Conservation (phyloP, 2,888 invertebrate genomes). For the Agrotis clavis region DNA sequence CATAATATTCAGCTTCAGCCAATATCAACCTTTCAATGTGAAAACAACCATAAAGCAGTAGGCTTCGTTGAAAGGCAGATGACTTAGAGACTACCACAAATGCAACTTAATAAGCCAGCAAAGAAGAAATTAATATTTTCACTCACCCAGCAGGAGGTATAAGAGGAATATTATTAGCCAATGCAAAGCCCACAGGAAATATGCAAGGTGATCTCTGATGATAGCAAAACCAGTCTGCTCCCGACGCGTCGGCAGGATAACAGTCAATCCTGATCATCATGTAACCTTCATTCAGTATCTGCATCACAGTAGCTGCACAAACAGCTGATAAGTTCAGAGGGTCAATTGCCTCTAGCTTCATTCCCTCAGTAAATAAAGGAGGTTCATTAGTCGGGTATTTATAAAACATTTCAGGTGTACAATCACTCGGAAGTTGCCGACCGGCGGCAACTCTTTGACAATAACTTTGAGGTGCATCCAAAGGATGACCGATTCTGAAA, state of each 20-base stretch:
- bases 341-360: slow-evolving; percentile 99
- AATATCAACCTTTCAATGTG: too few relatives aligned
- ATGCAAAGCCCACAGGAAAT: slow-evolving; percentile 98
- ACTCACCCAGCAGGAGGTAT: slow-evolving; percentile 95
- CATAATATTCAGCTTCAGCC: too few relatives aligned
- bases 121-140: too few relatives aligned
- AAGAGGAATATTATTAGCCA: slow-evolving; percentile 95
- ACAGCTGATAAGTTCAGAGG: slow-evolving; percentile 98
- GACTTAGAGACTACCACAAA: too few relatives aligned
- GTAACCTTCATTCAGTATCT: slow-evolving; percentile 97
- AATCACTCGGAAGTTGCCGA: slow-evolving; percentile 94
- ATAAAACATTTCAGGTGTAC: slow-evolving; percentile 95
- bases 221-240: slow-evolving; percentile 99
- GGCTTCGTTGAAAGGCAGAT: too few relatives aligned
- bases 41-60: too few relatives aligned
- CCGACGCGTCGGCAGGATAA: slow-evolving; percentile 95
- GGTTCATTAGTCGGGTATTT: slow-evolving; percentile 90
- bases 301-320: slow-evolving; percentile 98
- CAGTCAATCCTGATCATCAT: slow-evolving; percentile 99
- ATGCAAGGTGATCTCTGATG: slow-evolving; percentile 98
- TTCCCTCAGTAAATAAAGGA: slow-evolving; percentile 94
- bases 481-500: slow-evolving; percentile 95
- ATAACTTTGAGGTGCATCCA: slow-evolving; percentile 96
- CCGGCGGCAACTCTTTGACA: slow-evolving; percentile 94
- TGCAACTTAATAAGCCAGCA: too few relatives aligned